phyloP scores from a whole-genome alignment of 2,797 vertebrate species.

The Salmo trutta region DNA sequence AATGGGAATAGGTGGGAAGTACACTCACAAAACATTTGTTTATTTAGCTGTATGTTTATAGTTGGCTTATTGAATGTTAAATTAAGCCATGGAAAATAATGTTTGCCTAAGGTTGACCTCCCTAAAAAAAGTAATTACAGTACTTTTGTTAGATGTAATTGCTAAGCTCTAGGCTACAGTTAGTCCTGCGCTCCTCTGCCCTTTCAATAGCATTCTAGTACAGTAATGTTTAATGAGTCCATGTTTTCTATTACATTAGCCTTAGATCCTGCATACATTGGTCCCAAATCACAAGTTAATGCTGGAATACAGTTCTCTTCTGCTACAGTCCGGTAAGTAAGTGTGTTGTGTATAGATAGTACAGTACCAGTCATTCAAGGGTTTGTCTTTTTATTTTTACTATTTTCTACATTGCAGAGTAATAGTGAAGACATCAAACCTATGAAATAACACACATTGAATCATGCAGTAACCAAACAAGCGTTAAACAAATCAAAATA shows the following conservation, averaged over 20 bases:
- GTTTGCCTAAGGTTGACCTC: background rate
- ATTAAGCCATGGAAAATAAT: background rate
- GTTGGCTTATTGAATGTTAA: background rate
- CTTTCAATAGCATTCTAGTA: background rate
- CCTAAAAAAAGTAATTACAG: background rate
- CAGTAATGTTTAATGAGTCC: background rate
- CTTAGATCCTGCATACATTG: conserved; percentile 78
- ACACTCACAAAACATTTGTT: background rate
- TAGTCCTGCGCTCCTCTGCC: background rate
- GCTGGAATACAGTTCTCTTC: conserved; percentile 80
- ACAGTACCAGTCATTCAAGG: too few species aligned
- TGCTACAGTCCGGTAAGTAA: conserved; percentile 66
- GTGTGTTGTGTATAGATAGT: too few species aligned
- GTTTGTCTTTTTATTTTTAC: too few species aligned
- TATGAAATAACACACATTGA: too few species aligned
- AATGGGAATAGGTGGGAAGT: background rate
- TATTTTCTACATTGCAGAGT: too few species aligned
- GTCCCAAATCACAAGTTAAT: conserved; percentile 92
- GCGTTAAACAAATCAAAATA: too few species aligned
- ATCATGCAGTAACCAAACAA: too few species aligned
- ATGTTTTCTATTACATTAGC: conserved; percentile 26
- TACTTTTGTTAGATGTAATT: background rate
- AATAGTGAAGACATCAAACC: too few species aligned
- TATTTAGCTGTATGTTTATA: background rate
- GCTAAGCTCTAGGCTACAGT: background rate